Conservation (phyloP, 2,113 vertebrate species). For the Apodemus sylvaticus region DNA sequence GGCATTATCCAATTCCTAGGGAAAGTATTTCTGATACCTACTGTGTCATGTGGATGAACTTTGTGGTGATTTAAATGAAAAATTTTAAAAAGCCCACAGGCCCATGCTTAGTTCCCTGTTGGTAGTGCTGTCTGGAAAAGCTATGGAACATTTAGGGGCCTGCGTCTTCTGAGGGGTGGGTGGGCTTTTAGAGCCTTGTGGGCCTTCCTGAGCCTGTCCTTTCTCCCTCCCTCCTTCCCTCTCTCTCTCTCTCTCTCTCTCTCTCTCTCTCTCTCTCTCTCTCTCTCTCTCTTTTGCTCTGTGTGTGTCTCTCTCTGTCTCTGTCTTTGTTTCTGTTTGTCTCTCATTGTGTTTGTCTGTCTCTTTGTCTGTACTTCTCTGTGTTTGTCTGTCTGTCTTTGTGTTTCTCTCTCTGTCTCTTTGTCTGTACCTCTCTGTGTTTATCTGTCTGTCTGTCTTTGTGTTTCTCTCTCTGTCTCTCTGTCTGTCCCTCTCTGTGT, state of each 20-base stretch:
- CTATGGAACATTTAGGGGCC: not conserved
- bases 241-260: not conserved
- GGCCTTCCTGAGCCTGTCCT: not conserved
- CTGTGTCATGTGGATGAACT: not conserved
- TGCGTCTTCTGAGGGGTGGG: too few species aligned
- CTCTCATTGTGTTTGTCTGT: fast-evolving
- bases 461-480: fast-evolving
- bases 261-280: too few species aligned
- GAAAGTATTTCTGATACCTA: not conserved
- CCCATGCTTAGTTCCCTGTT: not conserved
- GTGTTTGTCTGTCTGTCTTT: too few species aligned
- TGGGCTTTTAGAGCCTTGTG: not conserved
- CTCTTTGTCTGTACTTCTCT: too few species aligned
- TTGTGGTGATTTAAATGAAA: not conserved
- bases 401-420: not conserved
- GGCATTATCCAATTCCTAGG: not conserved
- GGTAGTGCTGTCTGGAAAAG: not conserved
- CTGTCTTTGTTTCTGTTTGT: too few species aligned
- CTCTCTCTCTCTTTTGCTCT: not conserved
- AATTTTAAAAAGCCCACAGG: not conserved
- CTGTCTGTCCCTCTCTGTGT: fast-evolving
- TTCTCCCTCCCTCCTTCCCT: not conserved
- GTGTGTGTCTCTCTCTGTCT: too few species aligned
- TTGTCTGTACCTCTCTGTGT: too few species aligned
- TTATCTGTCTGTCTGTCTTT: too few species aligned